These are phyloP conservation scores for Lasioglossum morio DNA, from an alignment of 2,888 invertebrate species.

Conservation along the genomic window DNA sequence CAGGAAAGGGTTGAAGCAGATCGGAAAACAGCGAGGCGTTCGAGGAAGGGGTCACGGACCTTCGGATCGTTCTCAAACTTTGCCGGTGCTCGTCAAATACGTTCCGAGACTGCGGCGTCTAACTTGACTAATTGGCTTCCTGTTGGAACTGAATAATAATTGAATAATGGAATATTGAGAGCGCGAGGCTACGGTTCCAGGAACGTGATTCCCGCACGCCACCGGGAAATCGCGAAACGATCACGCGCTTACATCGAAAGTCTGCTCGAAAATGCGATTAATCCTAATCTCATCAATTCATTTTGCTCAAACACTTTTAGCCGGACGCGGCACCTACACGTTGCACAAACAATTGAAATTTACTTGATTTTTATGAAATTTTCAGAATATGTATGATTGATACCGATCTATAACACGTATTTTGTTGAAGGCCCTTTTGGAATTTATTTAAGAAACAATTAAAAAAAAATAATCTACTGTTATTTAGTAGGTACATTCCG, in stretches of 20 bases:
- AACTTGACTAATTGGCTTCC: slow-evolving; percentile 71
- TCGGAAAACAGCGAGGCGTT: slow-evolving; percentile 45
- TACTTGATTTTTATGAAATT: too few species aligned
- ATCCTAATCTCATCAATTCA: not conserved
- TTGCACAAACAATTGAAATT: not conserved
- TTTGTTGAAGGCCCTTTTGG: too few species aligned
- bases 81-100: slow-evolving; percentile 58
- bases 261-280: not conserved
- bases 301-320: not conserved
- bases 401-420: too few species aligned
- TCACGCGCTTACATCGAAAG: slow-evolving; percentile 14
- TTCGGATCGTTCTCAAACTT: slow-evolving; percentile 60
- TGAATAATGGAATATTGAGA: slow-evolving; percentile 70
- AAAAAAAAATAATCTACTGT: too few species aligned
- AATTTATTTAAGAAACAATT: too few species aligned
- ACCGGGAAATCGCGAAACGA: slow-evolving; percentile 34
- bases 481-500: too few species aligned
- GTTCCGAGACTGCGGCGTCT: slow-evolving; percentile 57
- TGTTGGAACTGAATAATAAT: slow-evolving; percentile 70
- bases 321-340: not conserved
- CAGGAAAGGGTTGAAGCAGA: not conserved
- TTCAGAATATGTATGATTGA: too few species aligned
- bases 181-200: slow-evolving; percentile 26
- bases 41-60: slow-evolving; percentile 39
- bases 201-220: slow-evolving; percentile 49